phyloP scores from a whole-genome alignment of 2,113 vertebrate species.

The Melanocharis versteri region DNA sequence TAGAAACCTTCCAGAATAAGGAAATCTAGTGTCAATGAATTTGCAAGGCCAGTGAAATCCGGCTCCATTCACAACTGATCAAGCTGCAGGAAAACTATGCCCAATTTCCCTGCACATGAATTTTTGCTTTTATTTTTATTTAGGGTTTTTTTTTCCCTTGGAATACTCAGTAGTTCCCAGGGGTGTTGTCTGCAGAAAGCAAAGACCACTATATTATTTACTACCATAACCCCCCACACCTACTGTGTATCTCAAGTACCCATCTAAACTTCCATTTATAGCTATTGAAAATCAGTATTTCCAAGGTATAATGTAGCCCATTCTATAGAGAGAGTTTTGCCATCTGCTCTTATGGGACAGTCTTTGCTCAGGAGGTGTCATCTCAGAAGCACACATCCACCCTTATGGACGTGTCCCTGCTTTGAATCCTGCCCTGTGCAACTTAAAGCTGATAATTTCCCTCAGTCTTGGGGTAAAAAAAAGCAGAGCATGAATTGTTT shows the following conservation, averaged over 20 bases:
- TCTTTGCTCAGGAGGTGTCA: neutral
- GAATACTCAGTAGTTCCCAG: neutral
- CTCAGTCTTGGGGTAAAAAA: neutral
- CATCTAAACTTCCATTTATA: neutral
- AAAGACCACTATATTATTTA: neutral
- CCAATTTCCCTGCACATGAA: neutral
- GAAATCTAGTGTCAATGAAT: neutral
- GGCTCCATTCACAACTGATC: neutral
- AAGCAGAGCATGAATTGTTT: neutral
- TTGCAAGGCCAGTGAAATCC: neutral
- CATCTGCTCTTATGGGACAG: neutral
- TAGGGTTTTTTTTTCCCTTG: neutral
- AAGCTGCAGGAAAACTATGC: neutral
- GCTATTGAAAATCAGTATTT: neutral
- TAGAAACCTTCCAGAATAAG: neutral
- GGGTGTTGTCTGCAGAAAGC: neutral
- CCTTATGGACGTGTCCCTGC: rapidly evolving
- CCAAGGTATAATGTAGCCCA: neutral
- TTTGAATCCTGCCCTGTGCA: neutral
- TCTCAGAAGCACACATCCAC: neutral
- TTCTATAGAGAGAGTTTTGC: neutral
- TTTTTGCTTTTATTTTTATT: neutral
- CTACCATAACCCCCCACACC: neutral
- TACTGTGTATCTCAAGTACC: rapidly evolving
- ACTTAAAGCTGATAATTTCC: neutral